These are phyloP conservation scores for Oncorhynchus tshawytscha DNA, from an alignment of 2,113 vertebrate genomes.

Conservation along the genomic window DNA sequence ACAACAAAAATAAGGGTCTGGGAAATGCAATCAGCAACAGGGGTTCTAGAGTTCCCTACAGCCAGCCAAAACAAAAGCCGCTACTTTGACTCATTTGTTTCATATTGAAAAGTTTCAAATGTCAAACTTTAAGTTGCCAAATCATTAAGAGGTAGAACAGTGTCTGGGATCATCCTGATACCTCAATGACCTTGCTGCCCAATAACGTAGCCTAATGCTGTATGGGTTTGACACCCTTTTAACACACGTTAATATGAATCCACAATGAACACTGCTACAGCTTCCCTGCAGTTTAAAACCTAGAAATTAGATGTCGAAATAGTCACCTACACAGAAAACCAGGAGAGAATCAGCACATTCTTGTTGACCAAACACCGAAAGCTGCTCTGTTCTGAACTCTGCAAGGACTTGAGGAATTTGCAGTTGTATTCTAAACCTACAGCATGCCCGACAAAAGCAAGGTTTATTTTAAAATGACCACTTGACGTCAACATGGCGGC, in stretches of 20 bases:
- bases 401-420: constrained; percentile 26
- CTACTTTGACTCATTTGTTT: neutral
- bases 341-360: too few species aligned
- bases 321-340: neutral
- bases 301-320: too few species aligned
- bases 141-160: neutral
- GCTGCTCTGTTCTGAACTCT: neutral
- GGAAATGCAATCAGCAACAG: constrained; percentile 46
- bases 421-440: constrained; percentile 15
- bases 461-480: constrained; percentile 38
- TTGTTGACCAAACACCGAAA: constrained; percentile 15
- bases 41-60: constrained; percentile 3
- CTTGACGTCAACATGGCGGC: constrained; percentile 22
- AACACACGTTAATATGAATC: neutral
- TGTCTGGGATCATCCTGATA: neutral
- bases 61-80: neutral
- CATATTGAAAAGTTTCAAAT: neutral
- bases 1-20: constrained; percentile 53
- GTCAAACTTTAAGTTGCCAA: neutral
- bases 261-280: neutral
- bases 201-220: neutral
- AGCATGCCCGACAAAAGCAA: constrained; percentile 30
- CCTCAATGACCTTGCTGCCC: neutral
- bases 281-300: neutral
- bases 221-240: neutral